Evolutionary conservation across 2,113 vertebrate species (phyloP), one percentile per base, ranked within the genome.

Genomic region (Mus pahari): DNA sequence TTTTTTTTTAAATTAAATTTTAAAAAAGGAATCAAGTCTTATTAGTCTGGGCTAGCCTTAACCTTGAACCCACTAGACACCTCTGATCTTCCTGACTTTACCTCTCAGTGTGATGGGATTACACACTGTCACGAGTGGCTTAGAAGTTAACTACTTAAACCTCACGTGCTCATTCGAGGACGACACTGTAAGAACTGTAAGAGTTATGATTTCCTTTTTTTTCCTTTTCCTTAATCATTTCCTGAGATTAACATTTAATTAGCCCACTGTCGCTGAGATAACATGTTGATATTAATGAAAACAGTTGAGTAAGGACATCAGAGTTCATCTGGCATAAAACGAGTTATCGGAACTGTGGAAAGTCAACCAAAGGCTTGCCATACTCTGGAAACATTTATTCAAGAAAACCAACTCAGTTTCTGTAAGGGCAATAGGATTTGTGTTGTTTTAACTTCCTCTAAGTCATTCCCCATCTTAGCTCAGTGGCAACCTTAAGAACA

Each of bases 171-270:
- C 53, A 93, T 58, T 22, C 58, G 13, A 33, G n/a, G 75, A 79
- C 48, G 14, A 12, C 36, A 90, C 20, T 79, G 33, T 48, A 70
- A 84, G 33, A 84, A 86, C 58, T 58, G 58, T 58, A 58, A 58
- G 58, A 60, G 58, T 60, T 77, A 64, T 8, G 86, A 11, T 68
- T 79, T 82, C 20, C 60, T 71, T 8, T 70, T 75, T 62, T 81
- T 86, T 26, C 14, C 14, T 87, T 64, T 93, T 48, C 48, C n/a
- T 7, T 48, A 86, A 81, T 79, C 16, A 50, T 68, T 20, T 48
- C 55, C 48, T n/a, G 74, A 55, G 36, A 84, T 79, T 53, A 91
- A 88, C 90, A 64, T 50, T 90, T 83, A 94, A 86, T 93, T 91
- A 79, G 48, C 20, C 24, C n/a, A 50, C 14, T 14, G 3, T 95